Evolutionary conservation across 2,113 vertebrate genomes (phyloP), one percentile per base, ranked within the genome.

Genomic region (Hemibagrus wyckioides): DNA sequence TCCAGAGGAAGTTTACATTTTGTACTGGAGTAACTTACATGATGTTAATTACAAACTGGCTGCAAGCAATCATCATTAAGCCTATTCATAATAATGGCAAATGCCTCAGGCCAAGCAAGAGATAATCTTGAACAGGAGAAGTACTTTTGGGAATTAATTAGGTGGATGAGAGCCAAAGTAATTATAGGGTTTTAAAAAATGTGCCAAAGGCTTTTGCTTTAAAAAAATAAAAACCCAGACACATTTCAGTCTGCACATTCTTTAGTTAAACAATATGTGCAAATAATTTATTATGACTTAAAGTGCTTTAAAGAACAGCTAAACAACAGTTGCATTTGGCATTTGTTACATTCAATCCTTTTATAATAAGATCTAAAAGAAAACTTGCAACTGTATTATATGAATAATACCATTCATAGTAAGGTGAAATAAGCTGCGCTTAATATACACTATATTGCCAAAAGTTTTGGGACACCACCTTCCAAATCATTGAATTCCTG

Each of bases 61-160:
- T 48, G 56, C 48, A 33, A 69, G 82, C 63, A 69, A 15, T 61
- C 75, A 63, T 63, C 50, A 77, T 85, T 63, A 48, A 14, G 28
- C 6, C 14, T 82, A 65, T 57, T 86, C 77, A 71, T 30, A 81
- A 56, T 8, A 73, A 59, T 80, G 39, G 15, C 25, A 17, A 69
- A 30, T 44, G 79, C 50, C 52, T 82, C 48, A 82, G 65, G 57
- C 63, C 44, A 25, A 52, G 61, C 61, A 81, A 41, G 71, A 86
- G 77, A 80, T 80, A 54, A 86, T 86, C 77, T 69, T 54, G 48
- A 81, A 69, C 61, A 80, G 36, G 56, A 52, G 25, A 80, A 56
- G 61, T 86, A 81, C 50, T 69, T 80, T 80, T 21, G 48, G 85
- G 61, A 57, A 86, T 80, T 86, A 86, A 86, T 86, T 80, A 86